phyloP scores from a whole-genome alignment of 2,797 vertebrate species.

The Arrhamphus sclerolepis region DNA sequence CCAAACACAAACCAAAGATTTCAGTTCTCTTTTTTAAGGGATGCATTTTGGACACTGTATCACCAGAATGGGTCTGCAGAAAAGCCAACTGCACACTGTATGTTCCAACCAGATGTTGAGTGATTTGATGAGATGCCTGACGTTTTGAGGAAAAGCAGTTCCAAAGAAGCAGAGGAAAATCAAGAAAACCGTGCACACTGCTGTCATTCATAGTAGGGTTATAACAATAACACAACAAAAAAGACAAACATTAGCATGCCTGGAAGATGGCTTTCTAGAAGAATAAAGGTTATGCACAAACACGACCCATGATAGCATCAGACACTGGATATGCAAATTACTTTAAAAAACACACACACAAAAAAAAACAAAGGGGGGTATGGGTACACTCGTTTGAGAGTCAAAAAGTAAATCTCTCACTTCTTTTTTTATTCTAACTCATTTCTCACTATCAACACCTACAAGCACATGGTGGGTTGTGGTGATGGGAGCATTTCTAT shows the following conservation, averaged over 20 bases:
- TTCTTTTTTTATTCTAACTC: slow-evolving; percentile 14
- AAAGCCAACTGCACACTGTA: slow-evolving; percentile 1
- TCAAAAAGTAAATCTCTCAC: slow-evolving; percentile 18
- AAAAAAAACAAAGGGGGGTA: too few species aligned
- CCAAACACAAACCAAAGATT: slow-evolving; percentile 25
- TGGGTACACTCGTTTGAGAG: slow-evolving; percentile 28
- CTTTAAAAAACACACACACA: slow-evolving; percentile 13
- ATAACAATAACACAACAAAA: slow-evolving; percentile 32
- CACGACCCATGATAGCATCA: slow-evolving; percentile 10
- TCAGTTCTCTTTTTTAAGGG: slow-evolving; percentile 42
- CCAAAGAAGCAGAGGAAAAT: slow-evolving; percentile 26
- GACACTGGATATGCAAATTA: slow-evolving; percentile 21
- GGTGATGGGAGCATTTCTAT: slow-evolving; percentile 57
- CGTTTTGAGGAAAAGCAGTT: slow-evolving; percentile 16
- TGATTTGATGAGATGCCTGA: slow-evolving; percentile 17
- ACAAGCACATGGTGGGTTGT: slow-evolving; percentile 31
- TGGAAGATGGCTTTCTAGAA: slow-evolving; percentile 14
- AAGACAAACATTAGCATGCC: slow-evolving; percentile 36
- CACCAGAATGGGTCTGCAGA: slow-evolving; percentile 21
- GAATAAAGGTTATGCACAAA: slow-evolving; percentile 10
- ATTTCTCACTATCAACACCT: slow-evolving; percentile 32
- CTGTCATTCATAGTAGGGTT: slow-evolving; percentile 34
- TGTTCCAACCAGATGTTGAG: slow-evolving; percentile 40
- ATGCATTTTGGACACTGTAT: slow-evolving; percentile 14
- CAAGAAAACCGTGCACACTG: slow-evolving; percentile 31